These are phyloP conservation scores for Pachycephus smyrnensis DNA, from an alignment of 2,888 invertebrate species.

Conservation along the genomic window DNA sequence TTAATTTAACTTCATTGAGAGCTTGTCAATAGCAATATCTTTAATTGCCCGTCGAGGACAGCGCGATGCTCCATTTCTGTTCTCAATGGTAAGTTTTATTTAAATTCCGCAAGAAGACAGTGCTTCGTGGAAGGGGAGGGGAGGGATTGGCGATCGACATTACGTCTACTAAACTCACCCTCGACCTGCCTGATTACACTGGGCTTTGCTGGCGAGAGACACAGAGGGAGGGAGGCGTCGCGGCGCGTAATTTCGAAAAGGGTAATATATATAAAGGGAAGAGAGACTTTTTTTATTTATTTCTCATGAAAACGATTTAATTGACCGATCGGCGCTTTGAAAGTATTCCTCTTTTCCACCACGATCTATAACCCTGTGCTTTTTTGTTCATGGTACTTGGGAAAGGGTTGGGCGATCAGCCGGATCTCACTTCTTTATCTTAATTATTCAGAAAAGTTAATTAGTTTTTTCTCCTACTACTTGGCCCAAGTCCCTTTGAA, in stretches of 20 bases:
- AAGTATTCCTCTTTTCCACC: constrained; percentile 18
- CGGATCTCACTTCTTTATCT: constrained; percentile 59
- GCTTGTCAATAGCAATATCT: constrained; percentile 60
- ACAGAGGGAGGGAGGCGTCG: not conserved
- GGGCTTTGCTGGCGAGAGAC: not conserved
- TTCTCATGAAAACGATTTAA: constrained; percentile 34
- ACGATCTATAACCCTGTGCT: constrained; percentile 9
- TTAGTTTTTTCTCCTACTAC: constrained; percentile 57
- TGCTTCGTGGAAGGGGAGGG: not conserved
- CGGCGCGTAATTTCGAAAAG: not conserved
- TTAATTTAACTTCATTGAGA: constrained; percentile 60
- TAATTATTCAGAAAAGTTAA: constrained; percentile 64
- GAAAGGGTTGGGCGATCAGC: constrained; percentile 50
- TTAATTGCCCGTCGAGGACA: constrained; percentile 54
- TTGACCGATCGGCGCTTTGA: constrained; percentile 46
- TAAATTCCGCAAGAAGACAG: not conserved
- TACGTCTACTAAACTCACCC: not conserved
- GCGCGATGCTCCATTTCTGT: constrained; percentile 25
- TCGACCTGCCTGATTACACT: not conserved
- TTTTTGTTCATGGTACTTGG: not conserved
- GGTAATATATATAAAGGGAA: not conserved
- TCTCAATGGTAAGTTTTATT: constrained; percentile 15
- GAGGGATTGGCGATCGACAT: not conserved
- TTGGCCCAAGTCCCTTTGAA: constrained; percentile 51
- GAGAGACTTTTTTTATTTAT: not conserved